Evolutionary conservation across 64 coral and sea anemone genomes (phyloP).

Genomic region (Actinia tenebrosa): DNA sequence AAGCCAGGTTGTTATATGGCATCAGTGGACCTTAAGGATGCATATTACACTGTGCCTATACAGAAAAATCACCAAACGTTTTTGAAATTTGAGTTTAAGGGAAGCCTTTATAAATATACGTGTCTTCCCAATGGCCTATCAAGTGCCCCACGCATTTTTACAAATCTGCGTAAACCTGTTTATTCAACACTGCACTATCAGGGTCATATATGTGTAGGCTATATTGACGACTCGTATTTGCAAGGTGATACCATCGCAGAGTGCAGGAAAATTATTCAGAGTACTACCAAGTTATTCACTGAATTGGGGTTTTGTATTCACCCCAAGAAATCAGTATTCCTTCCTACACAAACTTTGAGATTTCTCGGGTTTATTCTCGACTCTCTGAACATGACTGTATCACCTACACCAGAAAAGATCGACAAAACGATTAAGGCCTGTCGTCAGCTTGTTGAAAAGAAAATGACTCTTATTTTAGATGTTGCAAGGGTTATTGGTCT

Average conservation of each 20-base stretch:
- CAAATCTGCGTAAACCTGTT: constrained; percentile 46
- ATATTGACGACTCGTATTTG: constrained; percentile 65
- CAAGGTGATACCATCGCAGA: constrained; percentile 42
- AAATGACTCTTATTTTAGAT: constrained; percentile 26
- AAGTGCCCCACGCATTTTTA: background rate
- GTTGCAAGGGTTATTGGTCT: constrained; percentile 37
- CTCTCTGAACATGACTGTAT: constrained; percentile 50
- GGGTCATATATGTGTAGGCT: constrained; percentile 26
- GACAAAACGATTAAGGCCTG: constrained; percentile 33
- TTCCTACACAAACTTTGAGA: constrained; percentile 33
- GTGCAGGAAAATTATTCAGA: constrained; percentile 37
- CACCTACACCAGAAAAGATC: constrained; percentile 26
- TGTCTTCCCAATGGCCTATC: too few species aligned
- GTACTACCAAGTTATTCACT: constrained; percentile 32
- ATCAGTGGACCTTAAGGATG: too few species aligned
- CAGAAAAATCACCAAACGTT: too few species aligned
- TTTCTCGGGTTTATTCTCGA: constrained; percentile 66
- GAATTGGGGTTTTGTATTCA: background rate
- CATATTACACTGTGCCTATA: too few species aligned
- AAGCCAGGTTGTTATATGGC: constrained; percentile 20
- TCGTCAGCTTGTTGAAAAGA: background rate
- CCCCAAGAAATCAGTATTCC: constrained; percentile 49
- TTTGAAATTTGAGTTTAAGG: too few species aligned
- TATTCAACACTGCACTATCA: constrained; percentile 50
- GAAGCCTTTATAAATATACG: too few species aligned